Evolutionary conservation across 2,888 invertebrate genomes (phyloP), one percentile per base, ranked within the genome.

Genomic region (Ecliptopera silaceata): DNA sequence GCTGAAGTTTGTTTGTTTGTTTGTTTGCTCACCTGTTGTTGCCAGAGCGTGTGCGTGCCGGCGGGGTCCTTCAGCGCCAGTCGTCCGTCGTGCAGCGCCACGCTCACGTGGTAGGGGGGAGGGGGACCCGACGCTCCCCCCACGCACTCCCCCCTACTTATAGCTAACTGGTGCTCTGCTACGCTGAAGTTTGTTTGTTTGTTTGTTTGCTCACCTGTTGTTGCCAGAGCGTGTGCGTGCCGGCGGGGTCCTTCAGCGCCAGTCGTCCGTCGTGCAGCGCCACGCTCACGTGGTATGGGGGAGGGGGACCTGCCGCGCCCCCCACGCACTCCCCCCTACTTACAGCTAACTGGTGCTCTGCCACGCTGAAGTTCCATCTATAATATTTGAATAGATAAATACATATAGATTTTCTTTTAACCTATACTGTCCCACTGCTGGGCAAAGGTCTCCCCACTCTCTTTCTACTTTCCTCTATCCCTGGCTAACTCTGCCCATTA

Each of bases 331-430:
- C 92, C 73, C 72, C 95, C 56, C 75, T 68, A 12, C 79, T 84
- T 0, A 89, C 50, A 52, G 94, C 94, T 46, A 98, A 77, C 68
- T 97, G 95, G 81, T 98, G 97, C 66, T 96, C 95, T 0, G 96
- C 97, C 17, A 98, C 98, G 82, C 97, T 98, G 81, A 98, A 98
- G 91, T 98, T 98, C 98, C 98, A 98, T 76, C 97, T 88, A 56
- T 2, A 50, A 56, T 3, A 4, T n/a, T n/a, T n/a, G n/a, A n/a
- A n/a, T n/a, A n/a, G n/a, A n/a, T n/a, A n/a, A n/a, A n/a, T n/a
- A n/a, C n/a, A n/a, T n/a, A n/a, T n/a, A n/a, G n/a, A n/a, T n/a
- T n/a, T n/a, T n/a, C n/a, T n/a, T n/a, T n/a, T n/a, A n/a, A n/a
- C n/a, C n/a, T n/a, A n/a, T n/a, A n/a, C n/a, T n/a, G n/a, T n/a